Evolutionary conservation across 2,113 vertebrate genomes (phyloP).

Genomic region (Syngnathus typhle): DNA sequence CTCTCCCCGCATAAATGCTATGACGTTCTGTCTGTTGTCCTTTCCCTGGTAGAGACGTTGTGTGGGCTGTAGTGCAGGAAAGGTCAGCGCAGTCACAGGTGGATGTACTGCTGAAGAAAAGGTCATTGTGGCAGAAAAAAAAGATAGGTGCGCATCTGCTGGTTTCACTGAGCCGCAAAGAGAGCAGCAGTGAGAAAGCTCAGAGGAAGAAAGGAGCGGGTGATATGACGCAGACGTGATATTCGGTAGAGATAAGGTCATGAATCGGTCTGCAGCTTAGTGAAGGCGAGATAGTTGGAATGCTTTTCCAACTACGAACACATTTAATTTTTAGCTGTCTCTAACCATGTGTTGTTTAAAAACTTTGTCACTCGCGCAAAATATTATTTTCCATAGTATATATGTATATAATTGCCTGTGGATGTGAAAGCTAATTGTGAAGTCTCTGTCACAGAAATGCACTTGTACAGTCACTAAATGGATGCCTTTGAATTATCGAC

Average conservation of each 20-base stretch:
- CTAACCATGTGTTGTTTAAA: background rate
- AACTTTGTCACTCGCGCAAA: background rate
- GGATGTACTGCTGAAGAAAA: slow-evolving; percentile 56
- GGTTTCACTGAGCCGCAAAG: slow-evolving; percentile 35
- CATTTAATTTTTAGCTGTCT: background rate
- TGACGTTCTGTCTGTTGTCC: slow-evolving; percentile 31
- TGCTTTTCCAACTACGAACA: slow-evolving; percentile 16
- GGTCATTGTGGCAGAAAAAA: slow-evolving; percentile 40
- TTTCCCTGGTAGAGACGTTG: slow-evolving; percentile 36
- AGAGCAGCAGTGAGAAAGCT: slow-evolving; percentile 21
- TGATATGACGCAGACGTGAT: slow-evolving; percentile 29
- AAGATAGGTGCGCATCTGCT: slow-evolving; percentile 37
- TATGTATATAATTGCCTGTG: no score
- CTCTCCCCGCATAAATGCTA: slow-evolving; percentile 30
- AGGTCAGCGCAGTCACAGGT: slow-evolving; percentile 63
- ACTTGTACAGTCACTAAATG: no score
- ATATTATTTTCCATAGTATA: no score
- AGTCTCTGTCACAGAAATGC: no score
- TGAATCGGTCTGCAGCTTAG: slow-evolving; percentile 21
- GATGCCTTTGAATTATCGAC: no score
- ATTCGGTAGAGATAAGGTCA: slow-evolving; percentile 51
- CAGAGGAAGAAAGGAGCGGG: slow-evolving; percentile 15
- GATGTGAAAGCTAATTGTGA: no score
- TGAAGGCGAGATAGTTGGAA: background rate
- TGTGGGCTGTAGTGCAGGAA: slow-evolving; percentile 46